phyloP scores from a whole-genome alignment of 1,140 invertebrate genomes.

The Euwallacea similis region DNA sequence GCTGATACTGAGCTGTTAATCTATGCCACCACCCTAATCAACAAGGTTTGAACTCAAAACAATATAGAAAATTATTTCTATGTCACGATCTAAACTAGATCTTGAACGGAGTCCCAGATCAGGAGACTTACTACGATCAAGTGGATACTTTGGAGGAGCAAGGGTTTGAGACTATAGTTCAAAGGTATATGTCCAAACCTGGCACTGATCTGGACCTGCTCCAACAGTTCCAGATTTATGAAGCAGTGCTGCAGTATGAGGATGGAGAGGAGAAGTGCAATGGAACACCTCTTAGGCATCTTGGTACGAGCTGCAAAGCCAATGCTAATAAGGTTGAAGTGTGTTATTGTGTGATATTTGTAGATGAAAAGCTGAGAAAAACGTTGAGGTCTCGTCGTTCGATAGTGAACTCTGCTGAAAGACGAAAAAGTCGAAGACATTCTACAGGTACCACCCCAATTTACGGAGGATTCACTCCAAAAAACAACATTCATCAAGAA shows the following conservation, averaged over 20 bases:
- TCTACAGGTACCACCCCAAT: slow-evolving; percentile 67
- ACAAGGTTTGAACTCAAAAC: slow-evolving; percentile 62
- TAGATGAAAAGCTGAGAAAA: slow-evolving; percentile 78
- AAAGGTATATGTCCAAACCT: slow-evolving; percentile 90
- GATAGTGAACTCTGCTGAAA: slow-evolving; percentile 64
- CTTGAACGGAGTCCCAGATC: slow-evolving; percentile 92
- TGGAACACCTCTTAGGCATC: slow-evolving; percentile 67
- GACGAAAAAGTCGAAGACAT: slow-evolving; percentile 75
- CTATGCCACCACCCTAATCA: slow-evolving; percentile 95
- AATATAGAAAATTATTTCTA: background rate
- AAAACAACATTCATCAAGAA: slow-evolving; percentile 40
- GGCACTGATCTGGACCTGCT: slow-evolving; percentile 91
- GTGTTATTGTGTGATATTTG: background rate
- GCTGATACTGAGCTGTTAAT: slow-evolving; percentile 94
- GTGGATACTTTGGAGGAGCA: slow-evolving; percentile 95
- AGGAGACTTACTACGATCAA: slow-evolving; percentile 98
- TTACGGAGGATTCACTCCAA: slow-evolving; percentile 41
- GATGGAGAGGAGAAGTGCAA: slow-evolving; percentile 71
- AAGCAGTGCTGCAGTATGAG: slow-evolving; percentile 89
- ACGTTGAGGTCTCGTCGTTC: slow-evolving; percentile 72
- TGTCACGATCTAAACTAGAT: slow-evolving; percentile 56
- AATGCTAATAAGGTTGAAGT: background rate
- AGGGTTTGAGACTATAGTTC: slow-evolving; percentile 90
- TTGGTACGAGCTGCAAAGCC: slow-evolving; percentile 47
- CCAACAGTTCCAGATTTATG: slow-evolving; percentile 93